Evolutionary conservation across 2,888 invertebrate genomes (phyloP).

Genomic region (Drosophila demipolita): DNA sequence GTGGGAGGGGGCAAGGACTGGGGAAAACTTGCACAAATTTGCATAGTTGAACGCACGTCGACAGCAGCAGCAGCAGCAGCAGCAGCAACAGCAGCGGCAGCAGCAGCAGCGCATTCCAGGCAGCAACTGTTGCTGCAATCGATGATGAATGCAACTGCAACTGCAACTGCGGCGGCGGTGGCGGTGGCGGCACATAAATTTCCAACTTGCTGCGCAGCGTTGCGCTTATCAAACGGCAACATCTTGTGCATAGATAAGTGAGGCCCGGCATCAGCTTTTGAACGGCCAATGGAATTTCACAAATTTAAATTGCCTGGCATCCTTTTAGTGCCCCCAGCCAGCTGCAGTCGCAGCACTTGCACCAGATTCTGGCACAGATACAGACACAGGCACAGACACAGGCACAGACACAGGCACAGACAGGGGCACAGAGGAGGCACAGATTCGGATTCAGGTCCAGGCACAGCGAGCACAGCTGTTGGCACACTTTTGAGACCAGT

Average conservation of each 20-base stretch:
- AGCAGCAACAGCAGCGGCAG: constrained; percentile 20
- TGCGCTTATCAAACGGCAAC: constrained; percentile 79
- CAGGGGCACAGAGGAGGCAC: constrained; percentile 29
- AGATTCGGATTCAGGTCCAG: constrained; percentile 26
- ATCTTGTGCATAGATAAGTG: constrained; percentile 80
- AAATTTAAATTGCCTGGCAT: constrained; percentile 80
- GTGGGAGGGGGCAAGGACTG: constrained; percentile 11
- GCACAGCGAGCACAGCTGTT: constrained; percentile 59
- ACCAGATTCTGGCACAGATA: constrained; percentile 43
- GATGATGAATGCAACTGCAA: constrained; percentile 72
- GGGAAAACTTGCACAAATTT: constrained; percentile 68
- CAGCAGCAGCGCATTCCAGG: constrained; percentile 60
- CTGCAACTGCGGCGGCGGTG: constrained; percentile 23
- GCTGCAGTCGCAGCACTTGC: constrained; percentile 27
- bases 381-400: constrained; percentile 21
- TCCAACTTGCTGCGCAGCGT: constrained; percentile 64
- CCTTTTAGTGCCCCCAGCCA: constrained; percentile 63
- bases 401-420: constrained; percentile 15
- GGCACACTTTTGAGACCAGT: constrained; percentile 70
- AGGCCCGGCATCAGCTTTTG: constrained; percentile 34
- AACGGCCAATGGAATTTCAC: constrained; percentile 76
- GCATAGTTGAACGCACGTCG: constrained; percentile 78
- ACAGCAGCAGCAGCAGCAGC: constrained; percentile 29
- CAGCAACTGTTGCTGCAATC: constrained; percentile 65
- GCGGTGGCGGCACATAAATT: constrained; percentile 68